Conservation (phyloP, 92 coral and sea anemone species). For the Heteractis magnifica region DNA sequence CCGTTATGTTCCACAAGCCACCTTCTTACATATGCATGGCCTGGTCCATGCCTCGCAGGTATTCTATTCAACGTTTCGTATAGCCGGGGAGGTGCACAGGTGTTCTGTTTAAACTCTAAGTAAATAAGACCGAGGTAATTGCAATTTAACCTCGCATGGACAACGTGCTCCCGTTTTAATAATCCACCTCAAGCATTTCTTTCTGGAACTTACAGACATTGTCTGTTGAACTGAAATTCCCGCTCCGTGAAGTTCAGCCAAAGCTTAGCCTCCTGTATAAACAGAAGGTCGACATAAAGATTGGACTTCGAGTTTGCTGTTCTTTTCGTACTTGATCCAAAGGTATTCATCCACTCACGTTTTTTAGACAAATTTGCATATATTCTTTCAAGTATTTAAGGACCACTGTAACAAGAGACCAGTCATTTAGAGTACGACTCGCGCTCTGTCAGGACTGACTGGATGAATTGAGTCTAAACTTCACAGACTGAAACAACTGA, state of each 20-base stretch:
- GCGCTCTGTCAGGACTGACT: background rate
- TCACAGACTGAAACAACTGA: background rate
- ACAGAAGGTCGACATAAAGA: too few species aligned
- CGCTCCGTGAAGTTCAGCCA: background rate
- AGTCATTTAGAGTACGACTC: background rate
- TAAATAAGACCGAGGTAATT: conserved; percentile 10
- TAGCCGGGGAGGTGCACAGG: conserved; percentile 10
- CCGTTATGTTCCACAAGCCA: too few species aligned
- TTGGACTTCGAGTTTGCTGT: background rate
- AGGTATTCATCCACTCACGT: background rate
- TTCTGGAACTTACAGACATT: background rate
- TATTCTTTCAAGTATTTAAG: background rate
- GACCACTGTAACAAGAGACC: background rate
- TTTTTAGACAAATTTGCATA: background rate
- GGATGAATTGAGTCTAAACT: background rate
- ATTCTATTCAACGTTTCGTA: background rate
- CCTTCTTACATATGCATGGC: background rate
- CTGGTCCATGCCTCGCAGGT: background rate
- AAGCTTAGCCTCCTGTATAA: too few species aligned
- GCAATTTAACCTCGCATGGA: conserved; percentile 12
- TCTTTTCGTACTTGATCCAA: background rate
- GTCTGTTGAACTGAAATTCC: background rate
- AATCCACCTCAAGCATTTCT: background rate
- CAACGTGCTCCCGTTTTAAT: conserved; percentile 12
- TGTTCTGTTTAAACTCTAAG: conserved; percentile 22